Evolutionary conservation across 2,113 vertebrate genomes (phyloP).

Genomic region (Kryptolebias marmoratus): DNA sequence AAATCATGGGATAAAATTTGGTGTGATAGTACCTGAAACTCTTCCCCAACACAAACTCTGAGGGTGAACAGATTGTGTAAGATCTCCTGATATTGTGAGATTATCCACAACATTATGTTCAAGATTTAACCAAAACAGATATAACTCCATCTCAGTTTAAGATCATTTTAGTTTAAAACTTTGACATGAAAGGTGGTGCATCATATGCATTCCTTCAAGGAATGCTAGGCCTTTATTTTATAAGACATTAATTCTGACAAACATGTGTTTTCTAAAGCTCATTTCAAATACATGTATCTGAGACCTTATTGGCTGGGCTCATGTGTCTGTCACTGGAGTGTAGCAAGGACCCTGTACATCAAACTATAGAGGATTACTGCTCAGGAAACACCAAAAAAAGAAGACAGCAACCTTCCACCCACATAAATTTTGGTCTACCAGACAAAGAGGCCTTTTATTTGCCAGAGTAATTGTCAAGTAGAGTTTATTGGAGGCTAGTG

Average conservation of each 20-base stretch:
- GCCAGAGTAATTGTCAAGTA: conserved; percentile 49
- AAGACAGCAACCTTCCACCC: conserved; percentile 57
- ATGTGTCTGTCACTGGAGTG: conserved; percentile 12
- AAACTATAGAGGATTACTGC: conserved; percentile 57
- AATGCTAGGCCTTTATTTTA: background rate
- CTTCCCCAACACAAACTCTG: no score
- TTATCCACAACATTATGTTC: no score
- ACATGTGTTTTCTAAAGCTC: conserved; percentile 35
- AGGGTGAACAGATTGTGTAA: no score
- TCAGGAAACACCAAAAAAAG: conserved; percentile 36
- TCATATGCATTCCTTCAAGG: background rate
- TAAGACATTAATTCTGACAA: conserved; percentile 49
- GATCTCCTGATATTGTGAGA: no score
- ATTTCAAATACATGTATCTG: conserved; percentile 6
- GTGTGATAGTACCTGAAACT: no score
- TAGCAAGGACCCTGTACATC: conserved; percentile 27
- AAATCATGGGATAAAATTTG: no score
- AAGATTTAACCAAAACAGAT: no score
- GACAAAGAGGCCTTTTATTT: conserved; percentile 49
- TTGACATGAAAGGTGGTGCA: no score
- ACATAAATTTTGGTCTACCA: conserved; percentile 54
- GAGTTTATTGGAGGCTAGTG: conserved; percentile 50
- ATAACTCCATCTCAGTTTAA: no score
- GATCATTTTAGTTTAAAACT: no score
- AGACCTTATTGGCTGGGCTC: conserved; percentile 14